Base-by-base conservation (phyloP, 2,113 vertebrate genomes). In the Pelodiscus sinensis region DNA sequence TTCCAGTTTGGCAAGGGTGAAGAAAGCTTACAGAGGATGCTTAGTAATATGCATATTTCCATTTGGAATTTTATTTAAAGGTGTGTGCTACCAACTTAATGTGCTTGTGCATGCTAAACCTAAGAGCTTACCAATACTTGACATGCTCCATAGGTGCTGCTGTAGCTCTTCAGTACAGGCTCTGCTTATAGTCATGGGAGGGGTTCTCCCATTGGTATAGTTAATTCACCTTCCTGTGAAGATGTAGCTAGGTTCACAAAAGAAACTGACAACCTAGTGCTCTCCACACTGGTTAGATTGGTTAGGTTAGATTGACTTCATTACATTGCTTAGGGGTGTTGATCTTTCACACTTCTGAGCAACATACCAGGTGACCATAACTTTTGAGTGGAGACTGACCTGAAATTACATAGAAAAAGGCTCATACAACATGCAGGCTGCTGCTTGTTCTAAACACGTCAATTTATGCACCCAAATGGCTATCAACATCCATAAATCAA, bases 401-500 rank as follows among this genome's bases (percentile, higher is more conserved):
- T 21, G 18, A 71, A 4, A 71, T 35, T 71, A 10, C 31, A 71
- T 71, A n/a, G 65, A 35, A 35, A 71, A 35, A 71, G 65, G 85
- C 90, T 95, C 91, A 95, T 92, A 96, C n/a, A 97, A 92, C 89
- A 91, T 94, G 90, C 78, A 95, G 71, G 51, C 51, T 85, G 78
- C 51, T 2, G 2, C 79, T 92, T 85, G 85, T 83, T 81, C 92
- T 94, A 68, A 90, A 77, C 71, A 82, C 81, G 88, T 90, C 13
- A 75, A 92, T 68, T 82, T 57, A 5, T 29, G 35, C 57, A 51
- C 71, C 38, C 81, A 78, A 83, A 89, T 81, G 71, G 83, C 92
- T 85, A 91, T 2, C 50, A 92, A 4, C 52, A 81, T 94, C 58
- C 73, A 83, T 44, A 60, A 82, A 94, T 85, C 88, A 90, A 58